These are phyloP conservation scores for Zoanthus sociatus DNA, from an alignment of 92 coral and sea anemone species.

Conservation along the genomic window DNA sequence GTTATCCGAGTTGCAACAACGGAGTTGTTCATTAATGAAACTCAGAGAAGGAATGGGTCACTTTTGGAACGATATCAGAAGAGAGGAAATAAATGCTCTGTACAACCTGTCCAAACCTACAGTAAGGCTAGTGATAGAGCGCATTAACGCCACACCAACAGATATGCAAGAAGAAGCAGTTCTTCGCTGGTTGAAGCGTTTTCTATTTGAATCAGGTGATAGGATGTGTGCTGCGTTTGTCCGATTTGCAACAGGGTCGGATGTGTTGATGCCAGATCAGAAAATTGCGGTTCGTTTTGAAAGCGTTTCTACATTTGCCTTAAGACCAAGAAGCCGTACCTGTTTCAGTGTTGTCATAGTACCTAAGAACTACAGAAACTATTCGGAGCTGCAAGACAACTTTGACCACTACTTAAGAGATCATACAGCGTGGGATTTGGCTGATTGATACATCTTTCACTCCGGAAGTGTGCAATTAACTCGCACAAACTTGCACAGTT, in stretches of 20 bases:
- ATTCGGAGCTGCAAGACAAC: constrained; percentile 23
- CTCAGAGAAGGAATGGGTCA: constrained; percentile 54
- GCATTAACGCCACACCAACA: background rate
- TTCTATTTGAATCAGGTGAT: constrained; percentile 9
- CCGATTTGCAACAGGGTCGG: constrained; percentile 14
- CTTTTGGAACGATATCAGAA: constrained; percentile 43
- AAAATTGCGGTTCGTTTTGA: constrained; percentile 2
- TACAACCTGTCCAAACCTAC: background rate
- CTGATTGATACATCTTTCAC: constrained; percentile 15
- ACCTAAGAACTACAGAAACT: constrained; percentile 22
- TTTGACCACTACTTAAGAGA: constrained; percentile 20
- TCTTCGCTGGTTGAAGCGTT: constrained; percentile 2
- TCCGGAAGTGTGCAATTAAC: background rate
- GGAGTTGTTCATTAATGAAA: constrained; percentile 53
- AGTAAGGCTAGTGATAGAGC: background rate
- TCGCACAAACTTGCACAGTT: background rate
- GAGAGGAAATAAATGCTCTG: constrained; percentile 19
- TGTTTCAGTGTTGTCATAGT: constrained; percentile 16
- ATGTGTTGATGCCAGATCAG: constrained; percentile 25
- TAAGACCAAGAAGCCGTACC: constrained; percentile 30
- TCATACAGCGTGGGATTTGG: constrained; percentile 21
- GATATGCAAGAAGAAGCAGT: constrained; percentile 10
- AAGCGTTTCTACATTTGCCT: constrained; percentile 11
- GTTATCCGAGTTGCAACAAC: constrained; percentile 49
- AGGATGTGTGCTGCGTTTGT: constrained; percentile 1